A percentile compares a stretch with the other conserved stretches of the same genome.
Conservation (phyloP, 2,797 vertebrate genomes). For the Tangara arthus region DNA sequence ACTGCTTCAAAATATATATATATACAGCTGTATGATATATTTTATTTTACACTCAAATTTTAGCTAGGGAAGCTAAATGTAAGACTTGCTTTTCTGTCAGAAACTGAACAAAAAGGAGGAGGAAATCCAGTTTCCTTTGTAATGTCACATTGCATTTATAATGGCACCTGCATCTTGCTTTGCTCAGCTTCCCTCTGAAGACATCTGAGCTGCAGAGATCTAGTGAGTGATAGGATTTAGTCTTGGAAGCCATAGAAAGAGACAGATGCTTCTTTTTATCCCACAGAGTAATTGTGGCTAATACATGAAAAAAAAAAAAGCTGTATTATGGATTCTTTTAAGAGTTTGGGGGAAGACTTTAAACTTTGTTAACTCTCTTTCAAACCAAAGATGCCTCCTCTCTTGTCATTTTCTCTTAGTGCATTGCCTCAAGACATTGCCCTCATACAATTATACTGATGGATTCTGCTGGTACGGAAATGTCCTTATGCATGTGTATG, state of each 20-base stretch:
- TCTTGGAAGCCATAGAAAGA: not conserved
- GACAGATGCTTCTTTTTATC: not conserved
- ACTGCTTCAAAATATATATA: not conserved
- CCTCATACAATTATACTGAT: not conserved
- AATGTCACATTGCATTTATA: not conserved
- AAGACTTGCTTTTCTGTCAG: not conserved
- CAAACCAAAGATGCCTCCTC: not conserved
- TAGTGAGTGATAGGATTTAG: rapidly evolving
- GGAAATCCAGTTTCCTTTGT: not conserved
- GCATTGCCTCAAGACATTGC: not conserved
- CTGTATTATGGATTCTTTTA: not conserved
- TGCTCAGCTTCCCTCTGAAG: not conserved
- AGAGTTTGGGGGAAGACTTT: not conserved
- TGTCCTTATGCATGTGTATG: not conserved
- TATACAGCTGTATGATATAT: not conserved
- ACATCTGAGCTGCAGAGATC: not conserved
- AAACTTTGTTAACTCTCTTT: not conserved
- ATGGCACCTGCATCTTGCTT: not conserved
- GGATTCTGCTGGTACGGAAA: not conserved
- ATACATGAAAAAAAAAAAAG: not conserved
- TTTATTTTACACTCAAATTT: not conserved
- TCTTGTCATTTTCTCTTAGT: not conserved
- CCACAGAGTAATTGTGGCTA: not conserved
- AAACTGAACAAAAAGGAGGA: not conserved
- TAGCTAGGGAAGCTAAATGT: not conserved